Percentiles rank a stretch among this genome's conserved stretches.
Conservation (phyloP, 1,140 invertebrate genomes). For the Gryllus bimaculatus region DNA sequence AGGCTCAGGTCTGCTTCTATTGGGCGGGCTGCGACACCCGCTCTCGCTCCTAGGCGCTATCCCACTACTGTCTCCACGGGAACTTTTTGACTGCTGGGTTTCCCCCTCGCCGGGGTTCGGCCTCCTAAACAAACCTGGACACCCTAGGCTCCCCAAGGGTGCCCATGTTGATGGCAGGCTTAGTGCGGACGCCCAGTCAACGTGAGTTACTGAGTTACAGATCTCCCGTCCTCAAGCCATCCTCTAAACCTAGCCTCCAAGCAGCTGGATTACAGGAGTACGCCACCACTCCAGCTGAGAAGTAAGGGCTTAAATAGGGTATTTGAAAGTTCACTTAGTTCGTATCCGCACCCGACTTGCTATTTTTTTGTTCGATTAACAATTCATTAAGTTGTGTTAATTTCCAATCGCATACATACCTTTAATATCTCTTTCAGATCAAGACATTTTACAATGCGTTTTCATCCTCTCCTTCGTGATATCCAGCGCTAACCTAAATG, state of each 20-base stretch:
- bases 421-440: too few species aligned
- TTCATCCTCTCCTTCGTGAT: too few species aligned
- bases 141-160: slow-evolving; percentile 34
- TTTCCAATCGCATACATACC: too few species aligned
- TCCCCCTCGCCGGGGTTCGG: slow-evolving; percentile 48
- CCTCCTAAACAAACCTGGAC: slow-evolving; percentile 46
- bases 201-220: slow-evolving; percentile 23
- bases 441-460: too few species aligned
- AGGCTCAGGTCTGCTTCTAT: slow-evolving; percentile 41
- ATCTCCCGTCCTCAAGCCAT: slow-evolving; percentile 36
- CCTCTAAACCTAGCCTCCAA: slow-evolving; percentile 39
- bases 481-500: too few species aligned
- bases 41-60: slow-evolving; percentile 50
- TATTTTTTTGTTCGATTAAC: too few species aligned
- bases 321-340: too few species aligned
- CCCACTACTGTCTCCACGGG: slow-evolving; percentile 54
- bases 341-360: too few species aligned
- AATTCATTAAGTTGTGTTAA: too few species aligned
- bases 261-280: slow-evolving; percentile 48
- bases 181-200: slow-evolving; percentile 38
- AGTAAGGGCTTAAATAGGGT: too few species aligned
- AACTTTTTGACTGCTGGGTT: slow-evolving; percentile 56
- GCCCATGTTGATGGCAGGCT: slow-evolving; percentile 46
- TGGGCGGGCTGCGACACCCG: slow-evolving; percentile 39
- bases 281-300: slow-evolving; percentile 33